Conservation (phyloP, 2,113 vertebrate genomes). For the Antennarius striatus region DNA sequence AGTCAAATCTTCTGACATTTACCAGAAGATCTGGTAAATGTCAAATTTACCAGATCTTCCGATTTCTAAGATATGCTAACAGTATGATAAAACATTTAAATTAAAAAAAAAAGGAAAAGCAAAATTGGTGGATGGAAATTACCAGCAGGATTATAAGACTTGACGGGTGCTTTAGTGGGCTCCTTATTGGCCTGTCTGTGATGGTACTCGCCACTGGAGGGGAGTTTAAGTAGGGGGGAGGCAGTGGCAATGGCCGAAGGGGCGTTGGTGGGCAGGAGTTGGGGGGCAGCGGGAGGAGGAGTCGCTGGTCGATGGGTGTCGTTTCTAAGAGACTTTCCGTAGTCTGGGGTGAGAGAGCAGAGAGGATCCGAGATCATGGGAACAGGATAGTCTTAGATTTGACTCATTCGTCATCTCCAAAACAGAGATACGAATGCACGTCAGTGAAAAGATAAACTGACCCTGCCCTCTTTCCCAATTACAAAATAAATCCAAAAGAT, state of each 20-base stretch:
- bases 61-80: not conserved
- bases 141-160: constrained; percentile 65
- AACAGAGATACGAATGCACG: too few species aligned
- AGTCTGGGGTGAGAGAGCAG: constrained; percentile 63
- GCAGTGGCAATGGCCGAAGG: constrained; percentile 37
- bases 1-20: too few species aligned
- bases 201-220: constrained; percentile 30
- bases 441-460: too few species aligned
- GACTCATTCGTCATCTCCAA: not conserved
- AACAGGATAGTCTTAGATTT: not conserved
- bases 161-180: constrained; percentile 59
- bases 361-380: constrained; percentile 43
- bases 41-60: too few species aligned
- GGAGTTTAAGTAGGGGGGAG: constrained; percentile 45
- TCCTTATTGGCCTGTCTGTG: constrained; percentile 54
- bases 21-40: too few species aligned
- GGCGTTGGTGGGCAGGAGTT: constrained; percentile 56
- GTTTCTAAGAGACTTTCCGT: constrained; percentile 66
- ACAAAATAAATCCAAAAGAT: not conserved
- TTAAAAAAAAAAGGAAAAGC: constrained; percentile 5
- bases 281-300: constrained; percentile 38
- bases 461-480: too few species aligned
- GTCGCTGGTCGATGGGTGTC: constrained; percentile 38
- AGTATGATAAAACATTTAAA: constrained; percentile 1
- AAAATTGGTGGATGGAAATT: constrained; percentile 48